Percentiles rank a stretch among this genome's conserved stretches.
Conservation (phyloP, 2,888 invertebrate species). For the Mesochorus sp. region DNA sequence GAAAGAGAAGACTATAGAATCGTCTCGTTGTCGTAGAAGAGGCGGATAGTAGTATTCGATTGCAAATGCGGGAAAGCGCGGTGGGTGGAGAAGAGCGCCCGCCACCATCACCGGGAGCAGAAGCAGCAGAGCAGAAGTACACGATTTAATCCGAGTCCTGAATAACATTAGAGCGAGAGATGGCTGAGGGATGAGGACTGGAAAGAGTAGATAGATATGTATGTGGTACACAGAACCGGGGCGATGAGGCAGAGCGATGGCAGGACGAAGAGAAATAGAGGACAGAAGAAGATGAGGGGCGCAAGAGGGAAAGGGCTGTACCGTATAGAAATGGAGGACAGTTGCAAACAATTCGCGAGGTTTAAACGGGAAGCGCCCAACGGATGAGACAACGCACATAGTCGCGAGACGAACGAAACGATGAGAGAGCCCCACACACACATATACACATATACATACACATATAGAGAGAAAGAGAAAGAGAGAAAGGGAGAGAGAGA, state of each 20-base stretch:
- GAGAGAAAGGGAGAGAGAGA: background rate
- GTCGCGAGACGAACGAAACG: slow-evolving; percentile 41
- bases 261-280: slow-evolving; percentile 56
- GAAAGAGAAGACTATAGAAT: slow-evolving; percentile 1
- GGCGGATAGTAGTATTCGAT: slow-evolving; percentile 64
- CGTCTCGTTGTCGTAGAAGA: slow-evolving; percentile 59
- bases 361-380: slow-evolving; percentile 59
- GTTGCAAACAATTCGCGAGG: slow-evolving; percentile 71
- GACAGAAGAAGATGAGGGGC: slow-evolving; percentile 40
- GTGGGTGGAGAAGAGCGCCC: slow-evolving; percentile 45
- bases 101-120: slow-evolving; percentile 16
- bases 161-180: slow-evolving; percentile 73
- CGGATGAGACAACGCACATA: slow-evolving; percentile 49
- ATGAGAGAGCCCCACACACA: background rate
- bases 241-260: slow-evolving; percentile 26
- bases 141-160: slow-evolving; percentile 76
- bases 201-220: slow-evolving; percentile 43
- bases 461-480: no score
- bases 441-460: no score
- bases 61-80: slow-evolving; percentile 64
- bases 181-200: slow-evolving; percentile 41
- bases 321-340: slow-evolving; percentile 36
- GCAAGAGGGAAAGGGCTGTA: slow-evolving; percentile 37
- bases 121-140: slow-evolving; percentile 67
- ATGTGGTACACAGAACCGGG: background rate